These are phyloP conservation scores for Mimumesa dahlbomi DNA, from an alignment of 2,888 invertebrate genomes.

Conservation along the genomic window DNA sequence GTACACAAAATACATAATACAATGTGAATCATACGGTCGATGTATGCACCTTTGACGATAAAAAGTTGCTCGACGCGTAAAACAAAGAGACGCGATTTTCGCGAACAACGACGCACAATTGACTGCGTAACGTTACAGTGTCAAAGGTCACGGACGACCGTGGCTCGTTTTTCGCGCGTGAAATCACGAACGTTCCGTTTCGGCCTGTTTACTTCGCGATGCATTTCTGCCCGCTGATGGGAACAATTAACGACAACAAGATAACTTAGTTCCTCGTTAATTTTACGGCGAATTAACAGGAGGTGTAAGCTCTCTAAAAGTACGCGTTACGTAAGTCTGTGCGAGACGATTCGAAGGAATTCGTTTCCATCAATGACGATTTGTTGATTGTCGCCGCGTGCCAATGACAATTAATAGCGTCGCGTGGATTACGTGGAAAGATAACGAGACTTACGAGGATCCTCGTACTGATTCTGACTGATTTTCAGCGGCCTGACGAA, in stretches of 20 bases:
- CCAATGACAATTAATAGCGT: no score
- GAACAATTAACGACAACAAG: not conserved
- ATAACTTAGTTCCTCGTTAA: no score
- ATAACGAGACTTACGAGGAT: slow-evolving; percentile 79
- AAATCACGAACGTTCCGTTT: slow-evolving; percentile 4
- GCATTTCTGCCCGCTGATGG: not conserved
- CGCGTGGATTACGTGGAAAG: no score
- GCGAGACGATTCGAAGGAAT: no score
- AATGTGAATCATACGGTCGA: no score
- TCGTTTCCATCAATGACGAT: no score
- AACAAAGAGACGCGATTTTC: not conserved
- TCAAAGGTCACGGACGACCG: slow-evolving; percentile 10
- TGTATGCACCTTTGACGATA: slow-evolving; percentile 5
- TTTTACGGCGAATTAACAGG: no score
- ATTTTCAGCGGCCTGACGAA: slow-evolving; percentile 83
- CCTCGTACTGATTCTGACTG: slow-evolving; percentile 81
- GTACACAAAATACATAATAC: no score
- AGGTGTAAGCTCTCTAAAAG: no score
- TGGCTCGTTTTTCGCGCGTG: slow-evolving; percentile 8
- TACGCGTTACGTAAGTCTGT: no score
- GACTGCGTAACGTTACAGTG: not conserved
- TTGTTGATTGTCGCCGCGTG: no score
- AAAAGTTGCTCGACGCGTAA: slow-evolving; percentile 4
- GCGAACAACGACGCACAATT: not conserved
- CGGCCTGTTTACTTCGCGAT: not conserved